phyloP scores from a whole-genome alignment of 2,888 invertebrate genomes.

The Epinotia nisella region DNA sequence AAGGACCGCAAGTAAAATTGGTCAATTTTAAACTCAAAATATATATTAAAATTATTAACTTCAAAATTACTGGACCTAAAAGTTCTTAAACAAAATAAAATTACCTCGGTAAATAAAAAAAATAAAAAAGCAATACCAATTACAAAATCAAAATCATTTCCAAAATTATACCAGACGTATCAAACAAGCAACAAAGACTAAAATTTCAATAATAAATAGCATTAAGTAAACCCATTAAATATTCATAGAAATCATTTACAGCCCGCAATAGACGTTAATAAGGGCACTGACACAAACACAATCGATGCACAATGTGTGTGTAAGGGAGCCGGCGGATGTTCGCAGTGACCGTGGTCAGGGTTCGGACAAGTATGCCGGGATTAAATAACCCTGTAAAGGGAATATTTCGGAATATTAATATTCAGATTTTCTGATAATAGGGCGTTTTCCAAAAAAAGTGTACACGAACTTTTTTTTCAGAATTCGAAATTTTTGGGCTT shows the following conservation, averaged over 20 bases:
- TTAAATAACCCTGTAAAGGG: slow-evolving; percentile 10
- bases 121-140: background rate
- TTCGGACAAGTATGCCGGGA: slow-evolving; percentile 13
- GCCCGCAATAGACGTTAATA: slow-evolving; percentile 40
- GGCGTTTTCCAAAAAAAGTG: too few relatives aligned
- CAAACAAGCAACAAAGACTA: background rate
- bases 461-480: too few relatives aligned
- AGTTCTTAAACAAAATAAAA: too few relatives aligned
- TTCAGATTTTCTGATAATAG: background rate
- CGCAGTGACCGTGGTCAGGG: slow-evolving; percentile 44
- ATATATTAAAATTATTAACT: too few relatives aligned
- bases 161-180: background rate
- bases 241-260: slow-evolving; percentile 32
- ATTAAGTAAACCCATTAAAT: slow-evolving; percentile 35
- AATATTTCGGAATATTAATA: slow-evolving; percentile 4
- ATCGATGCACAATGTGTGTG: slow-evolving; percentile 27
- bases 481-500: too few relatives aligned
- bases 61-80: background rate
- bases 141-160: background rate
- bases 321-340: slow-evolving; percentile 39
- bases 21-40: background rate
- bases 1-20: background rate
- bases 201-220: slow-evolving; percentile 6
- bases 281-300: slow-evolving; percentile 43
- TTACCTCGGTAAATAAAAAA: background rate